A percentile compares a stretch with the other conserved stretches of the same genome.
Conservation (phyloP, 2,797 vertebrate species). For the Chanos chanos region DNA sequence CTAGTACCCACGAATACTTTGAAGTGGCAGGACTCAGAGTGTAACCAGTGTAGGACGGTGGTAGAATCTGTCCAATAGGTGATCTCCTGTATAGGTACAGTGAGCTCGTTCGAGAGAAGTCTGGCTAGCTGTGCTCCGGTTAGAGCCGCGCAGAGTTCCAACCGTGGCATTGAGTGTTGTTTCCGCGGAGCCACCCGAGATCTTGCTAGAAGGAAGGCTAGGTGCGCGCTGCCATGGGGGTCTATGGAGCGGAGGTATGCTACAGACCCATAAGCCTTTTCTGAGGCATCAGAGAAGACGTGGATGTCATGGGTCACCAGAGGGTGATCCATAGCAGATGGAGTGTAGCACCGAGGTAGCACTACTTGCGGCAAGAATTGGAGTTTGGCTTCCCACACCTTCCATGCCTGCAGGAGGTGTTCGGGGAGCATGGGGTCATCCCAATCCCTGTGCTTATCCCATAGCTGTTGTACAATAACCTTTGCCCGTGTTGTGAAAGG, state of each 20-base stretch:
- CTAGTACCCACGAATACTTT: no score
- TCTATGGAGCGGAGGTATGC: background rate
- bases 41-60: background rate
- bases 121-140: background rate
- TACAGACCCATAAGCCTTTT: no score
- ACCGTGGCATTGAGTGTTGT: background rate
- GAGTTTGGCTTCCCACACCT: background rate
- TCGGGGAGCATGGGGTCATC: background rate
- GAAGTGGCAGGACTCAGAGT: background rate
- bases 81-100: background rate
- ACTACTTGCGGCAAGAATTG: background rate
- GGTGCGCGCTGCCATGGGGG: background rate
- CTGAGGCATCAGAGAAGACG: background rate
- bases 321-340: background rate
- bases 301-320: background rate
- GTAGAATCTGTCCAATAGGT: slow-evolving; percentile 1
- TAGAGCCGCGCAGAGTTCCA: background rate
- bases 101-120: background rate
- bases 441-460: slow-evolving; percentile 1
- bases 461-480: slow-evolving; percentile 5
- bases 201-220: background rate
- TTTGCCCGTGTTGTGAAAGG: background rate
- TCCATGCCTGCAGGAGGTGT: background rate
- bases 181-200: background rate
- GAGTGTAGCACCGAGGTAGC: background rate